Evolutionary conservation across 2,113 vertebrate species (phyloP), one percentile per base, ranked within the genome.

Genomic region (Vulpes lagopus): DNA sequence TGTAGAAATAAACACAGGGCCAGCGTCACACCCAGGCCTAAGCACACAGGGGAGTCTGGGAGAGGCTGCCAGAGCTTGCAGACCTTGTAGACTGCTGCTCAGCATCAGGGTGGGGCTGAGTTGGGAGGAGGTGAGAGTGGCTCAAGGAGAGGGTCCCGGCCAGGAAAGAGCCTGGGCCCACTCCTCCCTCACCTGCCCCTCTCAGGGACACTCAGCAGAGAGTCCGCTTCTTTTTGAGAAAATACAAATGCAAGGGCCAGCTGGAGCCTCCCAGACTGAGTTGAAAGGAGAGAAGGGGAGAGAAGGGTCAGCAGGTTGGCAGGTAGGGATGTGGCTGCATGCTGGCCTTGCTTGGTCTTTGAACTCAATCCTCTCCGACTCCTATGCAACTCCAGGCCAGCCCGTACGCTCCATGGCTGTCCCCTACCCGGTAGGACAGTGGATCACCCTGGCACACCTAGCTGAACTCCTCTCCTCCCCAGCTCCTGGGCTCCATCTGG

Each of bases 11-110:
- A 97, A 95, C 85, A 51, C 55, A 38, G 51, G 91, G 91, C 96
- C 96, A 97, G 96, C 87, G 96, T 95, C 96, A 95, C 97, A 96
- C 97, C 98, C 97, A 96, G 90, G 65, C 62, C 94, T 59, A n/a
- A 88, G 84, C 87, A 88, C 97, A 93, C 91, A 87, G 95, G 80
- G 80, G 97, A 94, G 87, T 73, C 91, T 93, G 95, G 96, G 95
- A 97, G 80, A 93, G 96, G 89, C 74, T 82, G 88, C 79, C 71
- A 38, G 67, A 89, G 82, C 69, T 32, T 65, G 49, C 85, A 55
- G 87, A 95, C 85, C 95, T 85, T 82, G 51, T 64, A 81, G 88
- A 64, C 86, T 17, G 67, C 73, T 94, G 67, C 91, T 81, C 76
- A 23, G 81, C 73, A 43, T 57, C 85, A 20, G 93, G 93, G 85